Evolutionary conservation across 2,797 vertebrate species (phyloP).

Genomic region (Crypturellus tataupa): DNA sequence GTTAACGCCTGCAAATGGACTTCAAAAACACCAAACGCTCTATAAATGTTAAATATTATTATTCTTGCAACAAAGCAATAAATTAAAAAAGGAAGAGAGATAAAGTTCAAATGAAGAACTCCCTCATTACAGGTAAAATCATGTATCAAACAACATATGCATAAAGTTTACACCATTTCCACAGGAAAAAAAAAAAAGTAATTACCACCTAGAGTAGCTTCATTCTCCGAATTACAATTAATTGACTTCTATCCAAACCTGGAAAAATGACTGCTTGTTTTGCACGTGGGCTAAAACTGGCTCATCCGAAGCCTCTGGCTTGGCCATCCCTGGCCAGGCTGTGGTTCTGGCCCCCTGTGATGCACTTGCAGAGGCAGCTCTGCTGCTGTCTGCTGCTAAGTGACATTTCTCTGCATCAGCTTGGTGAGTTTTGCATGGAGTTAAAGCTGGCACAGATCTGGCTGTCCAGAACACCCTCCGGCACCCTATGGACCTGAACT

Average conservation of each 20-base stretch:
- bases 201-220: neutral
- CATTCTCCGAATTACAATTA: neutral
- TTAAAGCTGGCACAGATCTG: neutral
- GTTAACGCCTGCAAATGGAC: slow-evolving; percentile 1
- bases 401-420: neutral
- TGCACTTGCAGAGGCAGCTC: neutral
- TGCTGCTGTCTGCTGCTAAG: neutral
- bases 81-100: neutral
- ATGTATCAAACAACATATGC: neutral
- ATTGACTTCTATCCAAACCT: neutral
- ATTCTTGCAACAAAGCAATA: slow-evolving; percentile 21
- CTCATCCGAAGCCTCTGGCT: fast-evolving
- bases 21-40: slow-evolving; percentile 9
- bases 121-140: neutral
- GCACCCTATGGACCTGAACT: fast-evolving
- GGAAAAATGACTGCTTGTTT: neutral
- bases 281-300: neutral
- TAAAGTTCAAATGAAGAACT: neutral
- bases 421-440: neutral
- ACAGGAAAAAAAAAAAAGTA: neutral
- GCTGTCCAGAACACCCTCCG: neutral
- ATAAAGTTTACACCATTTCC: neutral
- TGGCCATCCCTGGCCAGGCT: neutral
- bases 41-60: slow-evolving; percentile 12
- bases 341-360: fast-evolving